Conservation (phyloP, 1,140 invertebrate genomes). For the Mesaphorura yosii region DNA sequence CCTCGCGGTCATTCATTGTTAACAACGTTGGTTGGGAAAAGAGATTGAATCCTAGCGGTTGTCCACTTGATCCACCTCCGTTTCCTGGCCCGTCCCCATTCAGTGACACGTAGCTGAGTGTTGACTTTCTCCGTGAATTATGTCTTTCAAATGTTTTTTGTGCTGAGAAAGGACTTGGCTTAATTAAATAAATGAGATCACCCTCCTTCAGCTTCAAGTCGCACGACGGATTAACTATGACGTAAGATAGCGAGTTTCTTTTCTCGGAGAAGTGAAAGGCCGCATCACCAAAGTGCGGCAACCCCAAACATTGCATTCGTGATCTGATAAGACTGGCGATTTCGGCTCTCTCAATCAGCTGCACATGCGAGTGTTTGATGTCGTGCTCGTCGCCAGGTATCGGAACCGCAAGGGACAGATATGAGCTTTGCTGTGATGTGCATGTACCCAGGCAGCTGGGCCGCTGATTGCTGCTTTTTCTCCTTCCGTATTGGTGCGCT, state of each 20-base stretch:
- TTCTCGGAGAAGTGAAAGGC: constrained; percentile 62
- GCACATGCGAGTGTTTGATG: constrained; percentile 39
- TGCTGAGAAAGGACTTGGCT: constrained; percentile 77
- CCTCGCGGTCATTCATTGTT: constrained; percentile 40
- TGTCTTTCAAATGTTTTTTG: constrained; percentile 86
- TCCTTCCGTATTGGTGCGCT: constrained; percentile 16
- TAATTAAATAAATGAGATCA: constrained; percentile 30
- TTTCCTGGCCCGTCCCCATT: constrained; percentile 34
- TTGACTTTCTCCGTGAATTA: constrained; percentile 75
- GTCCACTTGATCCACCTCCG: constrained; percentile 35
- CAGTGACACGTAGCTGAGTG: constrained; percentile 60
- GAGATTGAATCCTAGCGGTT: constrained; percentile 24
- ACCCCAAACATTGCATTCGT: constrained; percentile 81
- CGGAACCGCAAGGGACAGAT: constrained; percentile 24
- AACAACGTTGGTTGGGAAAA: constrained; percentile 17
- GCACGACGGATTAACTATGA: constrained; percentile 96
- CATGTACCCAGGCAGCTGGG: constrained; percentile 29
- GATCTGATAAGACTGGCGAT: constrained; percentile 88
- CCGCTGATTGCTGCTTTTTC: not conserved
- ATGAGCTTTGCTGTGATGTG: constrained; percentile 24
- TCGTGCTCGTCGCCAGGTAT: constrained; percentile 5
- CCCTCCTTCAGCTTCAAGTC: constrained; percentile 79
- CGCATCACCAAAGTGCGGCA: constrained; percentile 46
- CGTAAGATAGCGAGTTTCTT: constrained; percentile 84
- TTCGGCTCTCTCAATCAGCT: constrained; percentile 86